Percentiles rank a stretch among this genome's conserved stretches.
These are phyloP conservation scores for Phaenicophaeus curvirostris DNA, from an alignment of 2,797 vertebrate genomes.

Conservation along the genomic window DNA sequence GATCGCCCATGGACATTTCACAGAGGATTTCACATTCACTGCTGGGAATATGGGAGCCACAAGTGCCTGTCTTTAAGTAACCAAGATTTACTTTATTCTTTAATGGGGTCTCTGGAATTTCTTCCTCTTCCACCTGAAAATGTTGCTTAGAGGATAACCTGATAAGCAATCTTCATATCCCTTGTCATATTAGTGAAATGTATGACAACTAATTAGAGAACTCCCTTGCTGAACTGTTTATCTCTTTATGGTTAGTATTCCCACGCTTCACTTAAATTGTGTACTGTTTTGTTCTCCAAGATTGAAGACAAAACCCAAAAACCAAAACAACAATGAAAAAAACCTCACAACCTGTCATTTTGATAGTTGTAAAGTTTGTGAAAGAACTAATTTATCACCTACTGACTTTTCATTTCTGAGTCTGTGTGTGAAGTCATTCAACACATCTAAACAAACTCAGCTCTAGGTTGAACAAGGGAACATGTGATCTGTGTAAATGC, in stretches of 20 bases:
- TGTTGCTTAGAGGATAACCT: not conserved
- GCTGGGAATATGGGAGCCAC: not conserved
- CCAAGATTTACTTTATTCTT: not conserved
- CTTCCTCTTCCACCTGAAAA: rapidly evolving
- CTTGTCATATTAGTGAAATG: not conserved
- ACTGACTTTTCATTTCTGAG: not conserved
- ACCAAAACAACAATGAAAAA: rapidly evolving
- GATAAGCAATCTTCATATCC: not conserved
- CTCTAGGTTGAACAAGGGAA: not conserved
- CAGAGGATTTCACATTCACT: not conserved
- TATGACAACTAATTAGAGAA: slow-evolving; percentile 19
- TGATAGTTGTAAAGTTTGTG: not conserved
- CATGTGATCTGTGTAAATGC: not conserved
- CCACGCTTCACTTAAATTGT: not conserved
- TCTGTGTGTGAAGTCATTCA: not conserved
- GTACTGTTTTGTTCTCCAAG: not conserved
- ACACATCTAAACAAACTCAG: not conserved
- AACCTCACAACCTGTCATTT: not conserved
- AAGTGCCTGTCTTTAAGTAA: not conserved
- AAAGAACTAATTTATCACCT: not conserved
- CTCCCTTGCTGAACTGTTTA: not conserved
- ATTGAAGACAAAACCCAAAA: not conserved
- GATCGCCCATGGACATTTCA: not conserved
- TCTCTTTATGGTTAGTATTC: not conserved
- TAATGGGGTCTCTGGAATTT: not conserved